These are phyloP conservation scores for Rhinella marina DNA, from an alignment of 2,797 vertebrate species.

Conservation along the genomic window DNA sequence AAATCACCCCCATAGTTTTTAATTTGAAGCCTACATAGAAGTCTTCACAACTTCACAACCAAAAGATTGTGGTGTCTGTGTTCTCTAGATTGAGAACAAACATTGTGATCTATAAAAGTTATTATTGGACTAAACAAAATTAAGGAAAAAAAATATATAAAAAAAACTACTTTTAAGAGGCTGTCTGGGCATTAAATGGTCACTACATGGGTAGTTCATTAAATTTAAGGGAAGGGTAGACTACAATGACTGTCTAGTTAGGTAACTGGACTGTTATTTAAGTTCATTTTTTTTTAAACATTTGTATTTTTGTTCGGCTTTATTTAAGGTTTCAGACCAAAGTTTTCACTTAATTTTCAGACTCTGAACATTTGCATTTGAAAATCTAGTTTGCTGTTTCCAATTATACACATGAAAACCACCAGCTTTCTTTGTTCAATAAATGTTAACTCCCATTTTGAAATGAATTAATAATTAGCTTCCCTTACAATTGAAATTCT, in stretches of 20 bases:
- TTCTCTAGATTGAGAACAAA: too few relatives aligned
- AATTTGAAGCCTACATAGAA: too few relatives aligned
- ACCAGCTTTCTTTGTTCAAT: slow-evolving; percentile 1
- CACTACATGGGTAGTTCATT: too few relatives aligned
- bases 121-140: too few relatives aligned
- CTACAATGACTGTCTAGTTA: neutral
- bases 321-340: neutral
- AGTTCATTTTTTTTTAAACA: neutral
- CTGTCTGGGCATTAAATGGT: too few relatives aligned
- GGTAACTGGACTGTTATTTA: neutral
- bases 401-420: slow-evolving; percentile 20
- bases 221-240: neutral
- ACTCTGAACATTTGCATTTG: neutral
- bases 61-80: too few relatives aligned
- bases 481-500: neutral
- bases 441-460: neutral
- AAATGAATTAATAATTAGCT: slow-evolving; percentile 25
- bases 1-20: too few relatives aligned
- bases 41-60: too few relatives aligned
- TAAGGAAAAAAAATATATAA: too few relatives aligned
- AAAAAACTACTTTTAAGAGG: too few relatives aligned
- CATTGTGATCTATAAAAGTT: too few relatives aligned
- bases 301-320: neutral
- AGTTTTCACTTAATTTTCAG: neutral
- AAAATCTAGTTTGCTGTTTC: neutral